These are phyloP conservation scores for Thaumatotibia leucotreta DNA, from an alignment of 1,140 invertebrate species.

Conservation along the genomic window DNA sequence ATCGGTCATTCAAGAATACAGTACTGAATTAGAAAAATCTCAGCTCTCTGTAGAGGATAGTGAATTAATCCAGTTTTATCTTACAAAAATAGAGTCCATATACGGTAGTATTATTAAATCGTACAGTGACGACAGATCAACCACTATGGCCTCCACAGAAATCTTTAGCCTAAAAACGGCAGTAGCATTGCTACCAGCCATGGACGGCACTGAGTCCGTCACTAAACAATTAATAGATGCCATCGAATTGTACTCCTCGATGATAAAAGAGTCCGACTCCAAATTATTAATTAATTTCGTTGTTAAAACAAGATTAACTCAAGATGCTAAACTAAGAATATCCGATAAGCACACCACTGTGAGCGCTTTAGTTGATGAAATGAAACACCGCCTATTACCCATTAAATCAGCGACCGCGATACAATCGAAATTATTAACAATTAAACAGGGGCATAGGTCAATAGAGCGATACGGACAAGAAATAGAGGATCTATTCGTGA, in stretches of 20 bases:
- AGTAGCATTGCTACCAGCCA: not conserved
- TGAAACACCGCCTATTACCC: not conserved
- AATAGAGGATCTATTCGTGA: constrained; percentile 22
- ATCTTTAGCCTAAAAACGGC: not conserved
- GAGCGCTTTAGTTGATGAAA: not conserved
- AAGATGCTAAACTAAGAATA: not conserved
- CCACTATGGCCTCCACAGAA: not conserved
- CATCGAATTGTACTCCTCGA: not conserved
- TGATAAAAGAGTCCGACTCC: not conserved
- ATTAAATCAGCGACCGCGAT: not conserved
- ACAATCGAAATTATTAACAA: not conserved
- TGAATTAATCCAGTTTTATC: not conserved
- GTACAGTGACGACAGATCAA: not conserved
- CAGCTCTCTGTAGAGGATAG: not conserved
- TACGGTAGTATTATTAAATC: not conserved
- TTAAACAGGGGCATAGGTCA: not conserved
- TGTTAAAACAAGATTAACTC: not conserved
- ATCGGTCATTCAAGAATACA: not conserved
- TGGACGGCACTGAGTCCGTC: not conserved
- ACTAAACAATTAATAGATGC: not conserved
- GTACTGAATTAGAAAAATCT: not conserved
- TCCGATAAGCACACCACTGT: not conserved
- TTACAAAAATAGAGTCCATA: not conserved
- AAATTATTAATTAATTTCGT: not conserved
- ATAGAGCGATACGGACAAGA: constrained; percentile 14